Base-by-base conservation (phyloP, 1,140 invertebrate species). In the Drosophila pachea region DNA sequence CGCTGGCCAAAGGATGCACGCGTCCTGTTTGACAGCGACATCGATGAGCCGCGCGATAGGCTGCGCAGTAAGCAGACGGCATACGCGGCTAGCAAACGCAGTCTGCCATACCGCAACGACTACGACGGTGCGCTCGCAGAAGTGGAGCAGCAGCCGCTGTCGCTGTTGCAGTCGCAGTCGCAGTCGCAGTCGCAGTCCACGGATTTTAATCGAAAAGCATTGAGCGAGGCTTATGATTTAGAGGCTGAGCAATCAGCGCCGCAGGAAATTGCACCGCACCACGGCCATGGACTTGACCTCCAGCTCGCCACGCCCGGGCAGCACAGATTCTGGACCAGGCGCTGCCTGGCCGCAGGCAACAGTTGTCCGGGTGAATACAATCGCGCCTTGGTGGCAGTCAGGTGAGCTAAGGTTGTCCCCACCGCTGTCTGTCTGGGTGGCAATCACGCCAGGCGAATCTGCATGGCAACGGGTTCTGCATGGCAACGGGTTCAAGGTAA, bases 1-100 rank as follows among this genome's bases (percentile, higher is more conserved):
- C 69, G 55, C 12, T 76, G 82, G 76, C 81, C 81, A 86, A 87
- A 87, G 76, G 83, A 87, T 78, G 78, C 83, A 79, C 83, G 84
- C 84, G 76, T 83, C 83, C 83, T 83, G 78, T 71, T 78, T 45
- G 84, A 81, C 67, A 64, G 68, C 69, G 54, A 48, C 54, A 66
- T 35, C 70, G 71, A 69, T 77, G 61, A 67, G 49, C 65, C 68
- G 66, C 49, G 64, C 61, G 76, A 86, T 71, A 74, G 77, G 70
- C 31, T 45, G 64, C 67, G 71, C 74, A 73, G 59, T 33, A 63
- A 63, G 64, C 48, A 63, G 47, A 35, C 61, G 9, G 36, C 61
- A 48, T 45, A 52, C 7, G 55, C 32, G 32, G 16, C 45, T 22
- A 53, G 53, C 29, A 74, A 76, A 56, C 42, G 64, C 36, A 73